phyloP scores from a whole-genome alignment of 2,888 invertebrate genomes.

The Oscheius sp. region DNA sequence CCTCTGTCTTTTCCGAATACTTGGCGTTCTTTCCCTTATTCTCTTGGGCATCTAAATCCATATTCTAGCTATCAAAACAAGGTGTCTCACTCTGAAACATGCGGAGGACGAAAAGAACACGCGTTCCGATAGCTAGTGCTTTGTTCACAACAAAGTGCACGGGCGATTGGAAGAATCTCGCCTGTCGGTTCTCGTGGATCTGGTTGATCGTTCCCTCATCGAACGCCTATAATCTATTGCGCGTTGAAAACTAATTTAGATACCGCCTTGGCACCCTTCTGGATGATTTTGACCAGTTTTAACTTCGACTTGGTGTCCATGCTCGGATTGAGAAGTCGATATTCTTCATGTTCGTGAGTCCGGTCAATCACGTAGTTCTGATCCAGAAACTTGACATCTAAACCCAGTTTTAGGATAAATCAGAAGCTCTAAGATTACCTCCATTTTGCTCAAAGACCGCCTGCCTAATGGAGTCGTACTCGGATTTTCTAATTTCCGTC shows the following conservation, averaged over 20 bases:
- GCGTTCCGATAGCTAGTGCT: conserved; percentile 31
- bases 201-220: conserved; percentile 62
- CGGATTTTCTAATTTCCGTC: conserved; percentile 73
- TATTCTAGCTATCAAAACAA: background rate
- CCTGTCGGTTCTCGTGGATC: conserved; percentile 58
- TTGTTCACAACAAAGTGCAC: conserved; percentile 50
- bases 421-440: conserved; percentile 48
- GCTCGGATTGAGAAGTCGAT: conserved; percentile 50
- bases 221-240: conserved; percentile 49
- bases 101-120: conserved; percentile 26
- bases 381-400: conserved; percentile 73
- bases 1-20: conserved; percentile 44
- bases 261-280: conserved; percentile 57
- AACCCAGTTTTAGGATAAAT: conserved; percentile 10
- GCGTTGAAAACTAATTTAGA: conserved; percentile 1
- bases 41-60: conserved; percentile 25
- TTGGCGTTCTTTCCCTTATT: conserved; percentile 31
- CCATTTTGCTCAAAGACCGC: conserved; percentile 72
- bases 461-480: conserved; percentile 73
- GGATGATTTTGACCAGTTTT: conserved; percentile 49
- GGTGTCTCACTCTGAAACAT: conserved; percentile 36
- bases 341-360: conserved; percentile 65
- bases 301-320: conserved; percentile 42
- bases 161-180: conserved; percentile 59
- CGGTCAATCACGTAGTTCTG: conserved; percentile 75